A percentile compares a stretch with the other conserved stretches of the same genome.
phyloP scores from a whole-genome alignment of 2,888 invertebrate genomes.

The Hypena proboscidalis region DNA sequence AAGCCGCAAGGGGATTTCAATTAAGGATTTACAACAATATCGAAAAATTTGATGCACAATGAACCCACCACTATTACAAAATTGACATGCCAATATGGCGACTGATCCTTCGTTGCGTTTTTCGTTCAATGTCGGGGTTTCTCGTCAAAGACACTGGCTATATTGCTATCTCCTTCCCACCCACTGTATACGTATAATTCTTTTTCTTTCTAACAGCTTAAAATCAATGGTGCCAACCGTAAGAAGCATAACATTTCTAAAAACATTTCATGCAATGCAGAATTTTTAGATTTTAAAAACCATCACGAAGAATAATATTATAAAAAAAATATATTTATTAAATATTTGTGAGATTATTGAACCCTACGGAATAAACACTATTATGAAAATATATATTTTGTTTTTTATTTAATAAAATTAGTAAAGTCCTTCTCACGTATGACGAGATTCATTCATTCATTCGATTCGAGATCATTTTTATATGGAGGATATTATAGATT shows the following conservation, averaged over 20 bases:
- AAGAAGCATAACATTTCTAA: conserved; percentile 15
- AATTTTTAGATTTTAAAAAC: background rate
- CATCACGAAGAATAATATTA: no score
- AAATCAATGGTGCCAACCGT: conserved; percentile 40
- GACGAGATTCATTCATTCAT: no score
- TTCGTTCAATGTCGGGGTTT: conserved; percentile 50
- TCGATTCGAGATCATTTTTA: no score
- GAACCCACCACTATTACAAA: conserved; percentile 67
- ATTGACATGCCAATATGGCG: conserved; percentile 82
- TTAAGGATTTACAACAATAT: conserved; percentile 52
- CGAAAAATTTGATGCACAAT: conserved; percentile 54
- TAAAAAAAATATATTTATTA: no score
- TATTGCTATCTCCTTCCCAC: conserved; percentile 39
- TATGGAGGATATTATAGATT: no score
- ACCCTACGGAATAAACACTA: no score
- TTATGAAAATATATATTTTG: no score
- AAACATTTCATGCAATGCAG: conserved; percentile 39
- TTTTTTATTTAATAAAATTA: no score
- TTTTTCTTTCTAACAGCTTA: conserved; percentile 37
- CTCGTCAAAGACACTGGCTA: conserved; percentile 34
- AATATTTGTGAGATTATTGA: no score
- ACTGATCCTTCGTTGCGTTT: conserved; percentile 53
- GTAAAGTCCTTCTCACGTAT: no score
- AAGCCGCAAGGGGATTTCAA: conserved; percentile 52
- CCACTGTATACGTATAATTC: conserved; percentile 3